Evolutionary conservation across 2,888 invertebrate species (phyloP).

Genomic region (Myathropa florea): DNA sequence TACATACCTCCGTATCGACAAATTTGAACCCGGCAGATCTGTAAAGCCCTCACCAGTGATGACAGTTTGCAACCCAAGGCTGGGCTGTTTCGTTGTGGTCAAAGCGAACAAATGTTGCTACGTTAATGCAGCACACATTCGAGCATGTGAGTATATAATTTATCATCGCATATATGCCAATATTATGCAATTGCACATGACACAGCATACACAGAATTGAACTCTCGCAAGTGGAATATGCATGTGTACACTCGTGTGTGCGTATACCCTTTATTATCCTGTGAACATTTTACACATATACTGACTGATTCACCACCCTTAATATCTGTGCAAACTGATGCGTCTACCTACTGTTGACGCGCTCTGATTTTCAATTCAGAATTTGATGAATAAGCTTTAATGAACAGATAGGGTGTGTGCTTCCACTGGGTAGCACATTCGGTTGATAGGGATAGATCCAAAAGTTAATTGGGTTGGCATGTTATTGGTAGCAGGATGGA

Average conservation of each 20-base stretch:
- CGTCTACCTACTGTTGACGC: slow-evolving; percentile 56
- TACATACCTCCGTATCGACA: not conserved
- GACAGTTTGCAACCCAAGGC: slow-evolving; percentile 58
- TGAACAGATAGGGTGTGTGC: slow-evolving; percentile 55
- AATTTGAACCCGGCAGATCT: not conserved
- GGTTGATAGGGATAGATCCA: slow-evolving; percentile 43
- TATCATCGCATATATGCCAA: not conserved
- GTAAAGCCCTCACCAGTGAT: slow-evolving; percentile 30
- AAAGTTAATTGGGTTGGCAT: slow-evolving; percentile 69
- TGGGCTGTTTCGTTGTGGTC: slow-evolving; percentile 55
- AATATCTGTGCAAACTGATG: slow-evolving; percentile 4
- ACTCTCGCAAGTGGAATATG: slow-evolving; percentile 30
- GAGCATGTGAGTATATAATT: not conserved
- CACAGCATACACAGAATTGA: slow-evolving; percentile 21
- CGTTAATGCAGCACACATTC: slow-evolving; percentile 9
- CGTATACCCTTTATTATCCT: slow-evolving; percentile 63
- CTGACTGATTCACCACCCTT: not conserved
- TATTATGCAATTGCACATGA: not conserved
- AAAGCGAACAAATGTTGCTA: slow-evolving; percentile 58
- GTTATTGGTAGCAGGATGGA: slow-evolving; percentile 65
- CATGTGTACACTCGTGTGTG: slow-evolving; percentile 24
- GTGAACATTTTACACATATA: slow-evolving; percentile 46
- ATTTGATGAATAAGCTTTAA: slow-evolving; percentile 71
- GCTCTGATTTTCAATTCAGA: slow-evolving; percentile 71
- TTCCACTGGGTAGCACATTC: slow-evolving; percentile 6